Evolutionary conservation across 2,113 vertebrate species (phyloP), one percentile per base, ranked within the genome.

Genomic region (Scopus umbretta): DNA sequence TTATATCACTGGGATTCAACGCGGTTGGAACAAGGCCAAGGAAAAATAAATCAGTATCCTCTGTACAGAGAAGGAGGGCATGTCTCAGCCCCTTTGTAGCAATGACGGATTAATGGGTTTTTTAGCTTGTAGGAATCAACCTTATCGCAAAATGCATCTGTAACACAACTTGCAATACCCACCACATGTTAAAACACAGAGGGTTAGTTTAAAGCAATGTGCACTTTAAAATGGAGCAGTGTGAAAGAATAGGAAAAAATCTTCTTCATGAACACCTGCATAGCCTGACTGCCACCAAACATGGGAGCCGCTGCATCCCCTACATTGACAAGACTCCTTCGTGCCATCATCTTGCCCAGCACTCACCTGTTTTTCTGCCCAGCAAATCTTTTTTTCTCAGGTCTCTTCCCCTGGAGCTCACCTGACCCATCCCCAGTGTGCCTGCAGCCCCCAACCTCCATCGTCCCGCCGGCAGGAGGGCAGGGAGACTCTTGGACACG

Each of bases 161-260:
- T 7, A n/a, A 50, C 86, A 71, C 78, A 17, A 0, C 42, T 25
- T 16, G 47, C 86, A 43, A 3, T 10, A 21, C 53, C 49, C 2
- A 17, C 36, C 72, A 29, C 49, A 4, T 13, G 0, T n/a, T 7
- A 8, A 2, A 25, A 5, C 4, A 15, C 13, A 2, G 47, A 0
- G 6, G 9, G 27, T 2, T 7, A 17, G 6, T 19, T 36, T 15
- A 29, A 25, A 58, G 43, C 15, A 23, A 11, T 1, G 10, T 4
- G 7, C 10, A 4, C 29, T 61, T 26, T 8, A 34, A 63, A 70
- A 65, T 5, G 17, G 50, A 75, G 63, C 45, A 13, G 32, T 3
- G 11, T 3, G 53, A 45, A 59, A 61, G 29, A 26, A 30, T 0
- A 29, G 61, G 10, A 21, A 62, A 55, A 50, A 59, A 4, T 10